phyloP scores from a whole-genome alignment of 2,888 invertebrate species.

The Macrosiphum euphorbiae region DNA sequence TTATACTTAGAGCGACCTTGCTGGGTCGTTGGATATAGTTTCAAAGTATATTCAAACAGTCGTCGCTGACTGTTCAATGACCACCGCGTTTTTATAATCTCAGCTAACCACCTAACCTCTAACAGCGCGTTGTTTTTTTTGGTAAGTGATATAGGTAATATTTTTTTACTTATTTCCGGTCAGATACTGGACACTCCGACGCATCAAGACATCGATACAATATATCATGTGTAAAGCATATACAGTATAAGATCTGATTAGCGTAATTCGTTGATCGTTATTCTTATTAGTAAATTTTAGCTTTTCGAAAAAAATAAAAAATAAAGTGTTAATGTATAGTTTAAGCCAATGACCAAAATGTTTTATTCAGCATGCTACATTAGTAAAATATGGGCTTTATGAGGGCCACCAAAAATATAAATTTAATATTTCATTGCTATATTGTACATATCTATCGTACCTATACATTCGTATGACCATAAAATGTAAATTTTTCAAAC shows the following conservation, averaged over 20 bases:
- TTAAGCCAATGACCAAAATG: no score
- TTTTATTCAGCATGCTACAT: no score
- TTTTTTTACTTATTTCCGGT: conserved; percentile 4
- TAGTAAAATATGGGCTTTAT: no score
- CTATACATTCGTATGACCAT: no score
- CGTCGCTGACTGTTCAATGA: neutral
- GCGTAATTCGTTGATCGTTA: neutral
- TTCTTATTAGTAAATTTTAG: neutral
- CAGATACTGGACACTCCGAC: conserved; percentile 52
- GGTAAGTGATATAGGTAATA: neutral
- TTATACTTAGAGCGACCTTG: no score
- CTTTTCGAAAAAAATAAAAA: neutral
- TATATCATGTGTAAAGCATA: neutral
- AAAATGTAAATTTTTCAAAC: no score
- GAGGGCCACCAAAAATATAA: no score
- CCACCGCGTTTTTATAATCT: conserved; percentile 32
- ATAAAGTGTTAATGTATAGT: no score
- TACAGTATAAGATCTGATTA: neutral
- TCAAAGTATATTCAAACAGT: neutral
- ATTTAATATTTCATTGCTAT: no score
- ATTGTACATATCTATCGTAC: no score
- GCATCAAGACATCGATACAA: neutral
- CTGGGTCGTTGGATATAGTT: neutral
- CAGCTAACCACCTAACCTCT: neutral
- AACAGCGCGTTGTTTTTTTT: neutral